phyloP scores from a whole-genome alignment of 53 echinoderm and acorn worm species.

The Echinarachnius parma region DNA sequence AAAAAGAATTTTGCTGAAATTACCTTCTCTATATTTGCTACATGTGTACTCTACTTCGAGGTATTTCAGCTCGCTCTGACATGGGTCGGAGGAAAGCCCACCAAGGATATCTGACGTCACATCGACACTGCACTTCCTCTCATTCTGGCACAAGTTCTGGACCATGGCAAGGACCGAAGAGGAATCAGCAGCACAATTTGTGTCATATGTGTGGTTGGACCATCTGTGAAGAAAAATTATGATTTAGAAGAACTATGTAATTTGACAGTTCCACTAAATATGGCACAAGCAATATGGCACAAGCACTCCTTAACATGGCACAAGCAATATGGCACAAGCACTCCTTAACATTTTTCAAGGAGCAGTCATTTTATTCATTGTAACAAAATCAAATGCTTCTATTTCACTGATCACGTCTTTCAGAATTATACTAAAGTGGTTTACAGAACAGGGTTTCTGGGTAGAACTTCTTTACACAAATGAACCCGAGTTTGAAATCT shows the following conservation, averaged over 20 bases:
- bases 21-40: conserved; percentile 58
- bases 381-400: no score
- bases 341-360: no score
- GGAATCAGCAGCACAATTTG: conserved; percentile 36
- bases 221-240: conserved; percentile 8
- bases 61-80: conserved; percentile 65
- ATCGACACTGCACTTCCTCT: conserved; percentile 57
- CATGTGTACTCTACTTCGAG: conserved; percentile 67
- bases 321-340: no score
- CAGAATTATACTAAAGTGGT: no score
- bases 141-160: conserved; percentile 32
- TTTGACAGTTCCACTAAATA: no score
- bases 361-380: no score
- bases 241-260: not conserved
- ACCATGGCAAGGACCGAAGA: conserved; percentile 41
- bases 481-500: no score
- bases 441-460: no score
- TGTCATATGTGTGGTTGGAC: conserved; percentile 60
- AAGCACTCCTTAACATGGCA: no score
- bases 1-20: not conserved
- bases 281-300: no score
- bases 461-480: no score
- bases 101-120: conserved; percentile 57
- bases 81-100: conserved; percentile 52
- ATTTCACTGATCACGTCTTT: no score